Conservation (phyloP, 2,888 invertebrate species). For the Cybosia mesomella region DNA sequence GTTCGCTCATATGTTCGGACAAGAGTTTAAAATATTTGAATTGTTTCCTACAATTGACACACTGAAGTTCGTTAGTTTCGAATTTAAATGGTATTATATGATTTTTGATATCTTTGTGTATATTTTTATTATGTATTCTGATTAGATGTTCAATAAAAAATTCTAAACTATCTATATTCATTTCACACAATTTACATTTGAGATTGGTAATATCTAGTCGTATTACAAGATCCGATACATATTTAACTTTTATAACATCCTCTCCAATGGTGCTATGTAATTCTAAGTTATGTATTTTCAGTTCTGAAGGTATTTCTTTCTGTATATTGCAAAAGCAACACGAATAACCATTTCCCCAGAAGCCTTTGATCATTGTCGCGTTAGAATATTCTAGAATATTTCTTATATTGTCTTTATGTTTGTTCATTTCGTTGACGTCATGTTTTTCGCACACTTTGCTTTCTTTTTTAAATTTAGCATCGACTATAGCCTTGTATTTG, state of each 20-base stretch:
- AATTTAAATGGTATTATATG: constrained; percentile 74
- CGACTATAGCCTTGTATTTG: constrained; percentile 38
- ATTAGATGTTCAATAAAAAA: constrained; percentile 59
- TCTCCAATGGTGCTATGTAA: constrained; percentile 34
- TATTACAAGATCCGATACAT: constrained; percentile 54
- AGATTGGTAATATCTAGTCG: constrained; percentile 70
- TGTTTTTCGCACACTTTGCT: constrained; percentile 26
- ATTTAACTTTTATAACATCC: constrained; percentile 42
- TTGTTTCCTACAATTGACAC: constrained; percentile 60
- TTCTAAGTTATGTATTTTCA: constrained; percentile 55
- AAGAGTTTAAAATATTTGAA: constrained; percentile 67
- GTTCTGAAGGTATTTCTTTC: constrained; percentile 36
- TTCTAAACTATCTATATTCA: constrained; percentile 54
- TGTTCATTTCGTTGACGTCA: constrained; percentile 40
- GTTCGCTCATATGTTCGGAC: constrained; percentile 71
- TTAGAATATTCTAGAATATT: constrained; percentile 51
- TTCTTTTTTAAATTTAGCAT: constrained; percentile 38
- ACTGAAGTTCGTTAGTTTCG: constrained; percentile 54
- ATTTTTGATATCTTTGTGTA: constrained; percentile 65
- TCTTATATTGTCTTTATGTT: constrained; percentile 52
- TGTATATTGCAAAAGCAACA: constrained; percentile 53
- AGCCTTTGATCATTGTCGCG: constrained; percentile 55
- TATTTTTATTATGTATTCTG: constrained; percentile 51
- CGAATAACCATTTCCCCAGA: constrained; percentile 47
- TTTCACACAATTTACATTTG: constrained; percentile 62